Evolutionary conservation across 2,797 vertebrate species (phyloP).

Genomic region (Melanotaenia nigrans): DNA sequence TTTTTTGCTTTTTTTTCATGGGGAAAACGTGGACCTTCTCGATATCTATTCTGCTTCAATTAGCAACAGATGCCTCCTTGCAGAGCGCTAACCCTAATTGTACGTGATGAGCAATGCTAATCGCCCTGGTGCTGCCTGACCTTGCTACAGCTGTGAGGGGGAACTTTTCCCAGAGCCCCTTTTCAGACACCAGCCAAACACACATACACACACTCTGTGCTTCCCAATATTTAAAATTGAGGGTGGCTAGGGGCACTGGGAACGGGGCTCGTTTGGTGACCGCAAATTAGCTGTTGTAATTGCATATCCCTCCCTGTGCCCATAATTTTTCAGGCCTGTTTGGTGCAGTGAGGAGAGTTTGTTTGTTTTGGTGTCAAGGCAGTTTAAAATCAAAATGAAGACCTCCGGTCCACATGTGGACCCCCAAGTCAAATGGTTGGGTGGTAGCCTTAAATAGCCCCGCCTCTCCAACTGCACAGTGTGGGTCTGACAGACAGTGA

Average conservation of each 20-base stretch:
- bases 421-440: conserved; percentile 74
- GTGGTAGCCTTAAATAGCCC: conserved; percentile 66
- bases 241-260: conserved; percentile 55
- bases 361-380: conserved; percentile 85
- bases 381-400: conserved; percentile 82
- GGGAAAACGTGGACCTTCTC: conserved; percentile 63
- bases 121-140: conserved; percentile 74
- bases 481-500: conserved; percentile 32
- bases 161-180: conserved; percentile 59
- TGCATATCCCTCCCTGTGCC: conserved; percentile 74
- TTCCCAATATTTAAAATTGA: conserved; percentile 68
- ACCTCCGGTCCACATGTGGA: conserved; percentile 78
- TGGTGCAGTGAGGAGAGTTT: conserved; percentile 76
- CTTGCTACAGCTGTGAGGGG: conserved; percentile 77
- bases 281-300: conserved; percentile 83
- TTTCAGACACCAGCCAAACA: conserved; percentile 52
- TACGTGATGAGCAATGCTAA: conserved; percentile 85
- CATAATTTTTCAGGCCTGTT: conserved; percentile 79
- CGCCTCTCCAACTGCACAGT: conserved; percentile 36
- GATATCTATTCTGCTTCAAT: conserved; percentile 82
- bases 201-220: conserved; percentile 32
- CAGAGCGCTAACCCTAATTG: conserved; percentile 78
- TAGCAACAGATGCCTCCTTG: conserved; percentile 81
- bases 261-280: conserved; percentile 70
- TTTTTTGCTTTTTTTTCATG: conserved; percentile 36